Base-by-base conservation (phyloP, 1,140 invertebrate species). In the Onthophagus taurus region DNA sequence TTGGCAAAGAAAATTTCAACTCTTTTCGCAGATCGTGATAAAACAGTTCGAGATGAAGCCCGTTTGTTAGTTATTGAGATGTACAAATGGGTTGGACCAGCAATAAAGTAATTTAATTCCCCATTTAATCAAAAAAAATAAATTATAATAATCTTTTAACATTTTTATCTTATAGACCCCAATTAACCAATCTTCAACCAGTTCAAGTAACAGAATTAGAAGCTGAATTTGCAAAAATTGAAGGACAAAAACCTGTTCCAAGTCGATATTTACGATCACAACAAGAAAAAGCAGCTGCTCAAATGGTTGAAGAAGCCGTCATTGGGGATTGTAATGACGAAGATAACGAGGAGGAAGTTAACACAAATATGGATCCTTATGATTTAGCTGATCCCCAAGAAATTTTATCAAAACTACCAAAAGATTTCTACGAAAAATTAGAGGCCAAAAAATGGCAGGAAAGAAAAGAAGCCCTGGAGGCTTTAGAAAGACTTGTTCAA, bases 371-470 rank as follows among this genome's bases (percentile, higher is more conserved):
- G 13, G 94, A 97, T 72, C 83, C 91, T 0, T 92, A 85, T 60
- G 94, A 98, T 38, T 65, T 97, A 2, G 61, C 96, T 5, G 83
- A 91, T 53, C 83, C 93, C 0, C 89, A 96, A 18, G 89, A 98
- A 59, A 91, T 99, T 55, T 59, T 98, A 0, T 81, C 85, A 2
- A 85, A 93, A 63, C 61, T 98, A 16, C 92, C 92, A 0, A 94
- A 94, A 71, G 89, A 97, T 65, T 99, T 97, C 64, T 95, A 85
- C 59, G 91, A 96, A 5, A 91, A 95, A 67, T 53, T 92, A 21
- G 93, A 98, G 65, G 86, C 87, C 0, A 97, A 97, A 61, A 98
- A 98, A 60, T 99, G 96, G 96, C 86, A 92, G 58, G 89, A 97
- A 37, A 72, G 96, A 6, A 96, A 96, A 64, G 90, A 97, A 63